Evolutionary conservation across 1,140 invertebrate genomes (phyloP).

Genomic region (Aradophagus sp.): DNA sequence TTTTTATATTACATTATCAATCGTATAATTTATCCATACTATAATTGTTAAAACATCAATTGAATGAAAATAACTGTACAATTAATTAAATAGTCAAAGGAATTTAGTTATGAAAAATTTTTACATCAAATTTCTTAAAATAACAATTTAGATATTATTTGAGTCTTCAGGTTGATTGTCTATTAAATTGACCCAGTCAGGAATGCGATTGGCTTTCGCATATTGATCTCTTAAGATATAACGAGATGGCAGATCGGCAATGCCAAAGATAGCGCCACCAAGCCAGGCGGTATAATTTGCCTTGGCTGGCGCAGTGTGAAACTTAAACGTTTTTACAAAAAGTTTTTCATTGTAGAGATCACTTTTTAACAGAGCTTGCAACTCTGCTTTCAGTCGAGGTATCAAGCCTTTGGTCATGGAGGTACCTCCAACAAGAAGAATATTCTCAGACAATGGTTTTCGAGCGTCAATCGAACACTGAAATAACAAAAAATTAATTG

Average conservation of each 20-base stretch:
- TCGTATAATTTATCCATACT: no score
- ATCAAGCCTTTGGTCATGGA: slow-evolving; percentile 87
- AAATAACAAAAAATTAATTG: slow-evolving; percentile 56
- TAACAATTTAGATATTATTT: no score
- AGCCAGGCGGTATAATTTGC: slow-evolving; percentile 91
- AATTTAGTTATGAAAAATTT: no score
- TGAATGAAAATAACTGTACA: no score
- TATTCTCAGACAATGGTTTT: slow-evolving; percentile 83
- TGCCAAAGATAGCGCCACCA: slow-evolving; percentile 89
- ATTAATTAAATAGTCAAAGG: no score
- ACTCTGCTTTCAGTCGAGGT: slow-evolving; percentile 83
- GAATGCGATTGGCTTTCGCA: slow-evolving; percentile 80
- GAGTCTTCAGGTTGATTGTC: slow-evolving; percentile 75
- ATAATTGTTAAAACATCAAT: no score
- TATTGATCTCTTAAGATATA: slow-evolving; percentile 86
- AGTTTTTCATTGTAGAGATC: slow-evolving; percentile 80
- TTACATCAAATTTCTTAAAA: slow-evolving; percentile 31
- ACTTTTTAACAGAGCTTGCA: slow-evolving; percentile 80
- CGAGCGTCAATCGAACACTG: slow-evolving; percentile 87
- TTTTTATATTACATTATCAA: no score
- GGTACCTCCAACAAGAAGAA: slow-evolving; percentile 90
- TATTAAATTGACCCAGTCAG: slow-evolving; percentile 87
- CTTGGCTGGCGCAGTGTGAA: slow-evolving; percentile 85
- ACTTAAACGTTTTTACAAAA: slow-evolving; percentile 82
- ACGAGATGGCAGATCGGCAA: slow-evolving; percentile 84